Evolutionary conservation across 2,888 invertebrate species (phyloP), one percentile per base, ranked within the genome.

Genomic region (Agrochola lota): DNA sequence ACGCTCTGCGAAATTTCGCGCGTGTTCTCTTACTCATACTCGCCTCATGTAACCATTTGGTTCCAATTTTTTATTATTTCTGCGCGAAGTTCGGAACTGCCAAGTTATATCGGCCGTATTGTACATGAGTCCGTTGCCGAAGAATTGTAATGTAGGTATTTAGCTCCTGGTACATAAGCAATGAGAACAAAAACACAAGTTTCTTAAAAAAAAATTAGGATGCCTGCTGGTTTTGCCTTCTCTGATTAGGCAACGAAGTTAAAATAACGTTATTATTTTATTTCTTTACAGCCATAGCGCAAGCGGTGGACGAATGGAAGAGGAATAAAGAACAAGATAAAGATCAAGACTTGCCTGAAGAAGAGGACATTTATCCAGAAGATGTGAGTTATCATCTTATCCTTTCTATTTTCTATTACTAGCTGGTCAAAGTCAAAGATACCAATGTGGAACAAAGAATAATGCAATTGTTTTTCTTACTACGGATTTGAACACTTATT

Each of bases 271-370:
- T 0, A 57, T n/a, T 30, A 68, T 23, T n/a, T 40, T 40, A 7
- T 77, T 62, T 11, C 2, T 23, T 90, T 88, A 26, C 88, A 97
- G 97, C 96, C 1, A 94, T 96, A 87, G 94, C 94, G 23, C 91
- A 88, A 81, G 97, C 98, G 0, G 97, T 98, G 3, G 96, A 97
- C 11, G 98, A 98, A 87, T 99, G 99, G 98, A 97, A 97, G 88
- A 97, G 94, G 87, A 97, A 96, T 87, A 97, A 97, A 89, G 96
- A 96, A 80, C 97, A 97, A 90, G 95, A 95, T 84, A 94, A 95
- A 83, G 94, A 95, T 80, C 96, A 97, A 90, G 97, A 97, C 64
- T 97, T 98, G 84, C 97, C 97, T 20, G 98, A 98, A 88, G 98
- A 98, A 86, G 98, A 97, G 87, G 97, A 98, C 89, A 98, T 98